Evolutionary conservation across 2,888 invertebrate species (phyloP).

Genomic region (Drosophila algonquin): DNA sequence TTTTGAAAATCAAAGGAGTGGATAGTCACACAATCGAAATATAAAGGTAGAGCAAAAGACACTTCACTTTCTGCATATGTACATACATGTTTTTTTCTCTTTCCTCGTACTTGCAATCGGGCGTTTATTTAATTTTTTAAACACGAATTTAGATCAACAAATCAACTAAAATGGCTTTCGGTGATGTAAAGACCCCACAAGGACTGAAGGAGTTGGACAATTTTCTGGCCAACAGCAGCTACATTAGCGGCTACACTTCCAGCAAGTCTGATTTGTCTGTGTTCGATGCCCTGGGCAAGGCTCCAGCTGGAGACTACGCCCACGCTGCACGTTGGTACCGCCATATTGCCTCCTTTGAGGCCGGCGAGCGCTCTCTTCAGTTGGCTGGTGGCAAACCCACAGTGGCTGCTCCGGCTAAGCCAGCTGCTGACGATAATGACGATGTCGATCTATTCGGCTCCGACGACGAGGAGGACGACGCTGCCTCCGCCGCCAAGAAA

Average conservation of each 20-base stretch:
- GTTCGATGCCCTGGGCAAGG: too few species aligned
- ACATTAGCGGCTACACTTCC: too few species aligned
- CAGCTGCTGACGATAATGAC: constrained; percentile 83
- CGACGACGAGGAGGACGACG: constrained; percentile 94
- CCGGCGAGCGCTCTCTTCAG: constrained; percentile 89
- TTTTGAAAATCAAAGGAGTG: constrained; percentile 51
- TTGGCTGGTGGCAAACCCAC: constrained; percentile 88
- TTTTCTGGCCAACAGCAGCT: constrained; percentile 93
- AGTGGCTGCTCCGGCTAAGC: constrained; percentile 78
- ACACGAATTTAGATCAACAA: constrained; percentile 38
- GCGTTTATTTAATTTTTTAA: constrained; percentile 35
- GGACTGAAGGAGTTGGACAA: constrained; percentile 92
- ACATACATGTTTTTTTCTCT: neutral
- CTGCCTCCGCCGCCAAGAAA: constrained; percentile 97
- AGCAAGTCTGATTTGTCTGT: too few species aligned
- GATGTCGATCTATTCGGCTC: constrained; percentile 94
- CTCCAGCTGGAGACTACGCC: constrained; percentile 87
- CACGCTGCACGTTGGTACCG: constrained; percentile 96
- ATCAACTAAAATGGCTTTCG: constrained; percentile 89
- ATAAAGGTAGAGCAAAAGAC: constrained; percentile 36
- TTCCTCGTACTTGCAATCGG: constrained; percentile 55
- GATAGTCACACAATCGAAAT: constrained; percentile 39
- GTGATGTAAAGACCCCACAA: constrained; percentile 93
- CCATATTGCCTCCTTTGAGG: constrained; percentile 94
- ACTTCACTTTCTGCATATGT: constrained; percentile 15